A percentile compares a stretch with the other conserved stretches of the same genome.
These are phyloP conservation scores for Hexactinellida sp. DNA, from an alignment of 37 sponge, comb jelly and placozoan species.

Conservation along the genomic window DNA sequence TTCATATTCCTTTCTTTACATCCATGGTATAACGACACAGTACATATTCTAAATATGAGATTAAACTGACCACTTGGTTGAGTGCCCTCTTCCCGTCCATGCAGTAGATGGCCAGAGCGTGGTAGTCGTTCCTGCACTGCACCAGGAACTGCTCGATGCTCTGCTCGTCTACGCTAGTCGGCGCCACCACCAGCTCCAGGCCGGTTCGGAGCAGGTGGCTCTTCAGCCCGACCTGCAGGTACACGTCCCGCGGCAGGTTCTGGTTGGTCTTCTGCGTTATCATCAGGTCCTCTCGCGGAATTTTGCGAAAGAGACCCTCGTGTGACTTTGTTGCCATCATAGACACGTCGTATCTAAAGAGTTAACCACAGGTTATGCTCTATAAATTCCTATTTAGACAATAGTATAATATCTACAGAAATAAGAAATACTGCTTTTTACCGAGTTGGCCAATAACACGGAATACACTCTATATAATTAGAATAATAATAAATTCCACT, in stretches of 20 bases:
- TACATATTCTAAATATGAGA: too few relatives aligned
- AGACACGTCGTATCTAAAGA: neutral
- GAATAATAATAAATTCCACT: too few relatives aligned
- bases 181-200: constrained; percentile 57
- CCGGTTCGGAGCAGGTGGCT: constrained; percentile 59
- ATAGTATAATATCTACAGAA: neutral
- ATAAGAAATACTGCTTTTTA: neutral
- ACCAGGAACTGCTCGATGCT: constrained; percentile 35
- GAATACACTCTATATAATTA: too few relatives aligned
- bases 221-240: constrained; percentile 54
- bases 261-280: neutral
- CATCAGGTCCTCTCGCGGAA: neutral
- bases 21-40: too few relatives aligned
- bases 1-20: too few relatives aligned
- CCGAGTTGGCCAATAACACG: neutral
- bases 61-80: constrained; percentile 34
- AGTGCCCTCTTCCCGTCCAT: constrained; percentile 46
- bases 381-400: neutral
- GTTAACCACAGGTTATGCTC: neutral
- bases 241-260: neutral
- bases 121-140: constrained; percentile 60
- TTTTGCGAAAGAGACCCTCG: neutral
- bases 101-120: constrained; percentile 60
- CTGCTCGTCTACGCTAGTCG: constrained; percentile 22
- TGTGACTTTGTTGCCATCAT: neutral